Percentiles rank a stretch among this genome's conserved stretches.
Evolutionary conservation across 1,140 invertebrate genomes (phyloP).

Genomic region (Centruroides vittatus): DNA sequence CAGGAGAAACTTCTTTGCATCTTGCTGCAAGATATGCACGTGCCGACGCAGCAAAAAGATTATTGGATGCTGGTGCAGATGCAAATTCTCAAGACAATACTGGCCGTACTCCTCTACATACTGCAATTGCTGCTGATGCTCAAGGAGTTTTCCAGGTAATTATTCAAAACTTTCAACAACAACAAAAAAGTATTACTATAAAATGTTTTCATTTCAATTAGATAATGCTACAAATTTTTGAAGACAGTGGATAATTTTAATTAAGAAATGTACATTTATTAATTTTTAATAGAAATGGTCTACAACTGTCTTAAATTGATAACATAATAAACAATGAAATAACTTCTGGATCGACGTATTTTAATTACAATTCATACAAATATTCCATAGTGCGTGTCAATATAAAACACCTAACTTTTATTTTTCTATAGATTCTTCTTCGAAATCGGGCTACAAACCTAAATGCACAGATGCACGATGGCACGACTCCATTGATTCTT

Average conservation of each 20-base stretch:
- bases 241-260: no score
- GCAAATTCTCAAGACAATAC: slow-evolving; percentile 89
- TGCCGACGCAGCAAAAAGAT: slow-evolving; percentile 81
- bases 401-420: neutral
- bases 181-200: no score
- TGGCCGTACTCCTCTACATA: slow-evolving; percentile 81
- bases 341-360: no score
- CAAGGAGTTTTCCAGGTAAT: slow-evolving; percentile 52
- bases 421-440: slow-evolving; percentile 55
- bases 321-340: no score
- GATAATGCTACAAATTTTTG: no score
- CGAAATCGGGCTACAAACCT: slow-evolving; percentile 84
- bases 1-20: slow-evolving; percentile 77
- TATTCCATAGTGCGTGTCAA: neutral
- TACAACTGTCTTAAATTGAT: no score
- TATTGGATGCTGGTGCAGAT: slow-evolving; percentile 86
- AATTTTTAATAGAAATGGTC: no score
- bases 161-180: no score
- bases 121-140: slow-evolving; percentile 88
- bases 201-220: no score
- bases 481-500: slow-evolving; percentile 84
- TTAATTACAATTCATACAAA: no score
- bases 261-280: no score
- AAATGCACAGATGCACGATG: slow-evolving; percentile 87
- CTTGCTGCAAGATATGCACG: slow-evolving; percentile 80